Base-by-base conservation (phyloP, 2,888 invertebrate genomes). In the Drosophila mulleri region DNA sequence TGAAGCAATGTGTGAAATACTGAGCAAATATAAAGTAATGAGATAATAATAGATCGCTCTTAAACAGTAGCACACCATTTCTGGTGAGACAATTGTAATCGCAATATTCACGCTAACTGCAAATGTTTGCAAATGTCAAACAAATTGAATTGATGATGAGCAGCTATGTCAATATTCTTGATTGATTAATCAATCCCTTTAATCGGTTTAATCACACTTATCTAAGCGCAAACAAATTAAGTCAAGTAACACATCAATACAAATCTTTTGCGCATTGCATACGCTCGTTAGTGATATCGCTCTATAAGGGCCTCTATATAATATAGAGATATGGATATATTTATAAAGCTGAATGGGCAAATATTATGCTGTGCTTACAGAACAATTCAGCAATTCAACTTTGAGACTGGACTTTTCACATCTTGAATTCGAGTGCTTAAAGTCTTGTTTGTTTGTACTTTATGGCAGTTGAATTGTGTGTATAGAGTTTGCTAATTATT, bases 201-300 rank as follows among this genome's bases (percentile, higher is more conserved):
- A 41, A 39, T 29, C 50, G 50, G 53, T 67, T 48, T 67, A 14
- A 56, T 56, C 14, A 26, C 26, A 32, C 23, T 18, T 45, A 20
- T 44, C 20, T 39, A 32, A 41, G 18, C 16, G 54, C 48, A 45
- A 56, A 23, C 48, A 69, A 44, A 16, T 16, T 12, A 39, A 26
- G 26, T 57, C 42, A 26, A 64, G 59, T 29, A 37, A 16, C 45
- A 50, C 48, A 52, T 37, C 29, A 20, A 41, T 26, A 52, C 26
- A 26, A 16, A 20, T 29, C n/a, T 37, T 45, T 62, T 69, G 56
- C 52, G 35, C 61, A 41, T 45, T 52, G 4, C 44, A 35, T 14
- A 14, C 45, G 16, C 50, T 52, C 35, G 41, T 61, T 52, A 52
- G 39, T 23, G 26, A 18, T 29, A 50, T 42, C 32, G 53, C 14